Base-by-base conservation (phyloP, 2,113 vertebrate species). In the Equus quagga region DNA sequence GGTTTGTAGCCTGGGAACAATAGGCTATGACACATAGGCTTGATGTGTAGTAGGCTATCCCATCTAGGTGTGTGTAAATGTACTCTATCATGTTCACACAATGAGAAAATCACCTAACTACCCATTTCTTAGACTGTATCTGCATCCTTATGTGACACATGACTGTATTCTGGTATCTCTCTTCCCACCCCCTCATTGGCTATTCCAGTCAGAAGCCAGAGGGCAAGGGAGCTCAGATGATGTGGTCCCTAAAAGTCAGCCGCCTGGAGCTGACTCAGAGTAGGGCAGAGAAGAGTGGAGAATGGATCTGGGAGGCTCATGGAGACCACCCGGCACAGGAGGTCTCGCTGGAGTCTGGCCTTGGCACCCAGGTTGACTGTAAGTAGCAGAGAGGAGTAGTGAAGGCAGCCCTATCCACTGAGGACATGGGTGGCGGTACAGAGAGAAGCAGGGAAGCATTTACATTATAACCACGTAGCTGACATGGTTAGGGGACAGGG, bases 361-460 rank as follows among this genome's bases (percentile, higher is more conserved):
- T 56, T 19, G 72, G 15, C 28, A 24, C 31, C n/a, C 24, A 41
- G 58, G 7, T 24, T 4, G 60, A 65, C 51, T 11, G 11, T 6
- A 69, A 41, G 84, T 26, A 64, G 70, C 33, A 58, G 72, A 75
- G 64, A 69, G 28, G 49, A 70, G 6, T 31, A n/a, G 33, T 12
- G n/a, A n/a, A 36, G n/a, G 31, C 49, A 4, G 5, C 64, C 33
- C 28, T 14, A 23, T 83, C 49, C n/a, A 12, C 8, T 3, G 54
- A 44, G 1, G 44, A 33, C 19, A 0, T 14, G 49, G 54, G 24
- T 21, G 0, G 19, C 8, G 8, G 14, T 17, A 44, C 64, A 79
- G 78, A 64, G 18, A 51, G 41, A n/a, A 72, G 54, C 69, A 18
- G 60, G 33, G 33, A 12, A 1, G 8, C 18, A 8, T 36, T 33